These are phyloP conservation scores for Koerneria pararmatus DNA, from an alignment of 2,888 invertebrate species.

Conservation along the genomic window DNA sequence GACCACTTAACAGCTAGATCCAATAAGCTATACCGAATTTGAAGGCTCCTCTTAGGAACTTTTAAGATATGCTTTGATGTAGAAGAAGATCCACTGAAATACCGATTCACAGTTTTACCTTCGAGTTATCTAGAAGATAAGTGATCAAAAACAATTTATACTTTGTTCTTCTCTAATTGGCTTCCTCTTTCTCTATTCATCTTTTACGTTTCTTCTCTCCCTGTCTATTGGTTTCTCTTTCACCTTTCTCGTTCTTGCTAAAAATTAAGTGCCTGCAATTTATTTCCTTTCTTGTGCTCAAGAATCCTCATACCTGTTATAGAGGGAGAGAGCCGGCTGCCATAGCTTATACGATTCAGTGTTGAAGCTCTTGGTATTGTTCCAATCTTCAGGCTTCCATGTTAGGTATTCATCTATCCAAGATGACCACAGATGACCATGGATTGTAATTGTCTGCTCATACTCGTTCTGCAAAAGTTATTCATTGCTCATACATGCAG, in stretches of 20 bases:
- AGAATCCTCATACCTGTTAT: slow-evolving; percentile 47
- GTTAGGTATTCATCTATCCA: slow-evolving; percentile 56
- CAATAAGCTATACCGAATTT: neutral
- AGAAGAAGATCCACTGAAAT: too few species aligned
- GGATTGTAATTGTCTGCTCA: slow-evolving; percentile 56
- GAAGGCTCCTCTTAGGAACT: too few species aligned
- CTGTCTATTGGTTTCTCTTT: too few species aligned
- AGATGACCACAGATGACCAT: slow-evolving; percentile 50
- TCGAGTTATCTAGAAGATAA: too few species aligned
- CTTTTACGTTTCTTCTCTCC: too few species aligned
- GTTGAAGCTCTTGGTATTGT: slow-evolving; percentile 32
- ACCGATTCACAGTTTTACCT: too few species aligned
- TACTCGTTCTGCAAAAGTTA: slow-evolving; percentile 49
- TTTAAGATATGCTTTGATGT: too few species aligned
- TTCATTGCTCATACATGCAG: slow-evolving; percentile 13
- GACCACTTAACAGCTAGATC: slow-evolving; percentile 36
- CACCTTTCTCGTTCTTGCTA: too few species aligned
- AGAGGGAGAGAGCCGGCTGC: slow-evolving; percentile 56
- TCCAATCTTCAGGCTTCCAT: slow-evolving; percentile 38
- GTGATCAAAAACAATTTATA: too few species aligned
- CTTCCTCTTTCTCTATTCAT: too few species aligned
- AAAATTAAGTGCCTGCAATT: neutral
- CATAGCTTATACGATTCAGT: slow-evolving; percentile 51
- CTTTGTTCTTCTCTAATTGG: too few species aligned
- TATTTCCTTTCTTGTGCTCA: neutral